These are phyloP conservation scores for Todus mexicanus DNA, from an alignment of 2,797 vertebrate genomes.

Conservation along the genomic window DNA sequence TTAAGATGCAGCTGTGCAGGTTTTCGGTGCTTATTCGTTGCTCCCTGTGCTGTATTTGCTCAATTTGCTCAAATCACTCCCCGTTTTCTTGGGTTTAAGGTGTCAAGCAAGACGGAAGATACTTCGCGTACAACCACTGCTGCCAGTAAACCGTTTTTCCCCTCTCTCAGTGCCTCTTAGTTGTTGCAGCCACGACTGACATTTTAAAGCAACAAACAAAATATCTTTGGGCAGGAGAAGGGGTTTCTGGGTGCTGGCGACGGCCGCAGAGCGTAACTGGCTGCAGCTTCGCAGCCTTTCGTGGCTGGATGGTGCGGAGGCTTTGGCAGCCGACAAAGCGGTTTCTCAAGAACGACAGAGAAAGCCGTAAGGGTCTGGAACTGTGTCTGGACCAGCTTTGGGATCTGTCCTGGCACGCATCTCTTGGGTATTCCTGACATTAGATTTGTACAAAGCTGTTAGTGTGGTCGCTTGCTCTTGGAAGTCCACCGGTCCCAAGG, in stretches of 20 bases:
- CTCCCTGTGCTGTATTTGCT: background rate
- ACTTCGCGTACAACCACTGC: rapidly evolving
- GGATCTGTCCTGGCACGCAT: background rate
- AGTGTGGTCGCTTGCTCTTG: rapidly evolving
- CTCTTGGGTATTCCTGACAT: background rate
- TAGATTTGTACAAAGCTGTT: background rate
- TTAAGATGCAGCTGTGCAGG: background rate
- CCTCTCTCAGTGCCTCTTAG: background rate
- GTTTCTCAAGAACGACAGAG: background rate
- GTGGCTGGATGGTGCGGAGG: background rate
- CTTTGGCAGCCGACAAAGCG: background rate
- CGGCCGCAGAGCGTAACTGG: background rate
- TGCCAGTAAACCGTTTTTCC: background rate
- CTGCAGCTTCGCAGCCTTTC: background rate
- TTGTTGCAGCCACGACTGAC: background rate
- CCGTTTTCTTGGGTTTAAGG: background rate
- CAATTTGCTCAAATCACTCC: background rate
- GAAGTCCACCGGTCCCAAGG: background rate
- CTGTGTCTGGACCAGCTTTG: background rate
- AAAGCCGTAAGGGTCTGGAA: background rate
- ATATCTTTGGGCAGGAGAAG: background rate
- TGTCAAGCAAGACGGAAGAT: background rate
- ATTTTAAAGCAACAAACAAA: background rate
- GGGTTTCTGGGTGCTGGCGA: background rate
- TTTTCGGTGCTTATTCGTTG: rapidly evolving